Evolutionary conservation across 23 tunicate genomes (phyloP).

Genomic region (Aplidium turbinatum): DNA sequence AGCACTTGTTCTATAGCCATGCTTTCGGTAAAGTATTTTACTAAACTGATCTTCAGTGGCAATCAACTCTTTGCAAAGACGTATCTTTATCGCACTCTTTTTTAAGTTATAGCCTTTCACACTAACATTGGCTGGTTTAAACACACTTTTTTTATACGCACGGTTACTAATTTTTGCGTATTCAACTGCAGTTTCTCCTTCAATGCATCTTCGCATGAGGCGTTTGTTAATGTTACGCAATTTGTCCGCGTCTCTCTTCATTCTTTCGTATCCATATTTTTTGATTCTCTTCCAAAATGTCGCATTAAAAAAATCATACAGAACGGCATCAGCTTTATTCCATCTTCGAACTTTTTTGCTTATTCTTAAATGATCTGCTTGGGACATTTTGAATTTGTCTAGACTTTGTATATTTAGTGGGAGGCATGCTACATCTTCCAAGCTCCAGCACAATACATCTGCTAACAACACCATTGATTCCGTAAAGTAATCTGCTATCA

Average conservation of each 20-base stretch:
- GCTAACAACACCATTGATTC: slow-evolving; percentile 49
- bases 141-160: slow-evolving; percentile 4
- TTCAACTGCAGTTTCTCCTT: slow-evolving; percentile 29
- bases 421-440: slow-evolving; percentile 55
- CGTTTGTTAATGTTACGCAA: slow-evolving; percentile 1
- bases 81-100: neutral
- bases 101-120: slow-evolving; percentile 39
- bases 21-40: too few relatives aligned
- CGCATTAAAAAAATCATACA: slow-evolving; percentile 54
- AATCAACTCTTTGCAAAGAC: slow-evolving; percentile 18
- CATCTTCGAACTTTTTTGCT: slow-evolving; percentile 31
- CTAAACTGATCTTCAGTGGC: too few relatives aligned
- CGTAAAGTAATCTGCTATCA: slow-evolving; percentile 37
- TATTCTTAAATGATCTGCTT: slow-evolving; percentile 1
- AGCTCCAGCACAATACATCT: slow-evolving; percentile 36
- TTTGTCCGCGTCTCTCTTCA: slow-evolving; percentile 10
- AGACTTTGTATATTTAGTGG: slow-evolving; percentile 18
- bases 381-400: neutral
- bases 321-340: slow-evolving; percentile 50
- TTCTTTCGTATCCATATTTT: slow-evolving; percentile 25
- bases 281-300: slow-evolving; percentile 51
- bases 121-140: slow-evolving; percentile 33
- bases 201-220: slow-evolving; percentile 16
- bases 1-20: too few relatives aligned
- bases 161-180: slow-evolving; percentile 1